These are phyloP conservation scores for Acanthurus lineatus DNA, from an alignment of 2,797 vertebrate species.

Conservation along the genomic window DNA sequence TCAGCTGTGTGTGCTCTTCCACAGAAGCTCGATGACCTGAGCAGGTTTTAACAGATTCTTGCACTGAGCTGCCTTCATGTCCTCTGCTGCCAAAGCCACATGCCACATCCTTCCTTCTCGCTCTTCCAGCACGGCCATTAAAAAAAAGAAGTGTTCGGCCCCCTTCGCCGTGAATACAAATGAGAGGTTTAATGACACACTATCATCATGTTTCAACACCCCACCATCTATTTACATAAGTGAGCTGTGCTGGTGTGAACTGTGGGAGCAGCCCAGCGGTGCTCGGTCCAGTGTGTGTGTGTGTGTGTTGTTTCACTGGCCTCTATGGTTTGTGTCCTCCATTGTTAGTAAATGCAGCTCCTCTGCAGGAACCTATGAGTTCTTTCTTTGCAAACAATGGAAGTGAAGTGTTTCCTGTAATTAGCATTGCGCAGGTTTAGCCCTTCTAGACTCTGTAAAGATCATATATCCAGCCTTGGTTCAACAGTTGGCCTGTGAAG, in stretches of 20 bases:
- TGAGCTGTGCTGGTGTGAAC: conserved; percentile 57
- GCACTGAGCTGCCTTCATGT: conserved; percentile 14
- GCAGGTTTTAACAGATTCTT: conserved; percentile 19
- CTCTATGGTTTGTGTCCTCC: conserved; percentile 41
- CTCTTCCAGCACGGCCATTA: conserved; percentile 47
- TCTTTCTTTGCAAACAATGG: conserved; percentile 64
- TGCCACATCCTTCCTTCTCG: conserved; percentile 21
- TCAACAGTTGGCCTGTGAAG: conserved; percentile 6
- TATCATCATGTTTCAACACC: conserved; percentile 56
- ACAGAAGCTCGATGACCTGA: neutral
- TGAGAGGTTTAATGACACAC: conserved; percentile 65
- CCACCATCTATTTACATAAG: conserved; percentile 62
- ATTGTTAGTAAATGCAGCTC: conserved; percentile 64
- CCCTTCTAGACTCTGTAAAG: conserved; percentile 31
- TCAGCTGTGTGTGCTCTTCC: conserved; percentile 1
- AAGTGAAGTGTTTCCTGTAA: conserved; percentile 71
- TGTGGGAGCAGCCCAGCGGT: conserved; percentile 11
- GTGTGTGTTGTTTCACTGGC: conserved; percentile 29
- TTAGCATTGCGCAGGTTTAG: conserved; percentile 62
- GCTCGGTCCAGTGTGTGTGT: conserved; percentile 40
- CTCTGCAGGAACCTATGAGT: conserved; percentile 56
- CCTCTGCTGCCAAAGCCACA: neutral
- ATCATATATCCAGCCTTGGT: conserved; percentile 21
- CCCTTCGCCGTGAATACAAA: conserved; percentile 69
- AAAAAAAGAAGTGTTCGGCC: conserved; percentile 45